phyloP scores from a whole-genome alignment of 2,888 invertebrate genomes.

The Hymenopus coronatus region DNA sequence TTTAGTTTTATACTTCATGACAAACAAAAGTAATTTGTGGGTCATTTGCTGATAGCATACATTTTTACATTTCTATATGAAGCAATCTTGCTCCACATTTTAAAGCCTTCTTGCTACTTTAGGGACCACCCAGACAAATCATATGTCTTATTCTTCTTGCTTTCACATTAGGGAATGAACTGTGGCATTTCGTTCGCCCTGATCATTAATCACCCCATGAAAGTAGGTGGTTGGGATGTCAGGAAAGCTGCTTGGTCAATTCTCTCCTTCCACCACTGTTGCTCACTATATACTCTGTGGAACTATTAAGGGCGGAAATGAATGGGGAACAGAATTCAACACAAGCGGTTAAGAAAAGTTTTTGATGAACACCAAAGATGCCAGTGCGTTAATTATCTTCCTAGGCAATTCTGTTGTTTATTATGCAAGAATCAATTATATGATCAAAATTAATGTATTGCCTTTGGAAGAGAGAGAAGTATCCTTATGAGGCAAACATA shows the following conservation, averaged over 20 bases:
- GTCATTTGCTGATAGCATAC: too few species aligned
- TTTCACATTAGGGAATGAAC: not conserved
- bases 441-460: too few species aligned
- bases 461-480: too few species aligned
- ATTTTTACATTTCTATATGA: too few species aligned
- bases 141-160: not conserved
- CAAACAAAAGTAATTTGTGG: too few species aligned
- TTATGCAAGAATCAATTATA: too few species aligned
- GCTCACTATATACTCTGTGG: not conserved
- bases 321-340: not conserved
- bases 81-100: not conserved
- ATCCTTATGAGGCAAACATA: too few species aligned
- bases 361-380: too few species aligned
- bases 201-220: not conserved
- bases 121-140: not conserved
- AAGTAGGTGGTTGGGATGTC: not conserved
- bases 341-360: not conserved
- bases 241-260: not conserved
- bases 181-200: not conserved
- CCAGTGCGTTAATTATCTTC: too few species aligned
- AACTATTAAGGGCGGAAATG: not conserved
- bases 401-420: too few species aligned
- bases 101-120: not conserved
- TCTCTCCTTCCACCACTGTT: not conserved
- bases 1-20: too few species aligned